These are phyloP conservation scores for Pseudomyrmex concolor DNA, from an alignment of 1,140 invertebrate genomes.

Conservation along the genomic window DNA sequence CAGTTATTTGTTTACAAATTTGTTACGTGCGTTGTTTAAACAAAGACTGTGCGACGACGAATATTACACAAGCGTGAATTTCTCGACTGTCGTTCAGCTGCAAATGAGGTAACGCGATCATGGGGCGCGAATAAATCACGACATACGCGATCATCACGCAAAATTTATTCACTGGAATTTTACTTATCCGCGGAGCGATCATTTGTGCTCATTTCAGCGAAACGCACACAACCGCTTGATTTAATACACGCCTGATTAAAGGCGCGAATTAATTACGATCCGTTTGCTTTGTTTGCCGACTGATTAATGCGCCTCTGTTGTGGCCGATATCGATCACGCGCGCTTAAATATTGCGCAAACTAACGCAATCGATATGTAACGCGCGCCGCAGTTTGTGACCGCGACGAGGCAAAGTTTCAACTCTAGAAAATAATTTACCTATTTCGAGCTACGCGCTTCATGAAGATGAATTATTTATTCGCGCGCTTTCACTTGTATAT, in stretches of 20 bases:
- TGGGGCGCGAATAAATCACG: too few species aligned
- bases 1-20: not conserved
- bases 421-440: too few species aligned
- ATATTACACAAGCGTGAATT: constrained; percentile 6
- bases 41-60: not conserved
- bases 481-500: not conserved
- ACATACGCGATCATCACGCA: too few species aligned
- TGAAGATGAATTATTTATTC: not conserved
- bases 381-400: not conserved
- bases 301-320: constrained; percentile 38
- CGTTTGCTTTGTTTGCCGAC: not conserved
- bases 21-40: not conserved
- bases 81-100: not conserved
- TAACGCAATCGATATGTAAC: not conserved
- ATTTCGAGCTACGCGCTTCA: not conserved
- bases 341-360: constrained; percentile 11
- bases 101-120: constrained; percentile 27
- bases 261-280: constrained; percentile 23
- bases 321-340: not conserved
- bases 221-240: not conserved
- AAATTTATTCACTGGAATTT: not conserved
- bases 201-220: constrained; percentile 21
- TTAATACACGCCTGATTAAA: constrained; percentile 39
- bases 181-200: not conserved
- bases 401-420: too few species aligned